Evolutionary conservation across 2,888 invertebrate genomes (phyloP).

Genomic region (Xestia xanthographa): DNA sequence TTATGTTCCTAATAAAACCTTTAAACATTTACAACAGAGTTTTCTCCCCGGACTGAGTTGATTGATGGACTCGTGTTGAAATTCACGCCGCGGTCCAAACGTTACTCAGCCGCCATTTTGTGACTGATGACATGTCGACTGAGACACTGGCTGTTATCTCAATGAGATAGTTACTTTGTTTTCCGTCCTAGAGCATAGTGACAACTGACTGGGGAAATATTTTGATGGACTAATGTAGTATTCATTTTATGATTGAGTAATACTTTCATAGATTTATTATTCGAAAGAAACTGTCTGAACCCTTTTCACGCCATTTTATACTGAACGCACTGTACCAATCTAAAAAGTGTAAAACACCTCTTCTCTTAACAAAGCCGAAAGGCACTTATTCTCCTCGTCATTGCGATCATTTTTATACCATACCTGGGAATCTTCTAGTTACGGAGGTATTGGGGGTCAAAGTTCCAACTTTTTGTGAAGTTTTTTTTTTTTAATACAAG

Average conservation of each 20-base stretch:
- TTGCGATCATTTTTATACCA: too few species aligned
- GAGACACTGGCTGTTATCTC: conserved; percentile 25
- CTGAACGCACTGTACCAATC: too few species aligned
- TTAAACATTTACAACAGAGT: neutral
- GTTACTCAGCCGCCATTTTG: conserved; percentile 1
- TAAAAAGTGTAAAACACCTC: too few species aligned
- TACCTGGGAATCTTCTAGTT: too few species aligned
- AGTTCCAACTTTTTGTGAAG: too few species aligned
- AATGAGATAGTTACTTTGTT: conserved; percentile 23
- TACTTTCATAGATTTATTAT: neutral
- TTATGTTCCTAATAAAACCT: neutral
- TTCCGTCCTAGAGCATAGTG: neutral
- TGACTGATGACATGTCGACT: conserved; percentile 37
- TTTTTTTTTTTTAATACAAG: too few species aligned
- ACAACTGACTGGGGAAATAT: neutral
- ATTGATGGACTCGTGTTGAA: conserved; percentile 31
- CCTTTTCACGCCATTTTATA: too few species aligned
- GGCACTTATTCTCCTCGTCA: too few species aligned
- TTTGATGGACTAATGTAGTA: neutral
- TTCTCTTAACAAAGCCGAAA: too few species aligned
- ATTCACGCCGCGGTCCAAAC: conserved; percentile 25
- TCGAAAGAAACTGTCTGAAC: too few species aligned
- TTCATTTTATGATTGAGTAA: neutral
- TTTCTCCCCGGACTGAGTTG: neutral
- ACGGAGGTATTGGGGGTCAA: too few species aligned